A percentile compares a stretch with the other conserved stretches of the same genome.
These are phyloP conservation scores for Aporrectodea caliginosa DNA, from an alignment of 1,140 invertebrate genomes.

Conservation along the genomic window DNA sequence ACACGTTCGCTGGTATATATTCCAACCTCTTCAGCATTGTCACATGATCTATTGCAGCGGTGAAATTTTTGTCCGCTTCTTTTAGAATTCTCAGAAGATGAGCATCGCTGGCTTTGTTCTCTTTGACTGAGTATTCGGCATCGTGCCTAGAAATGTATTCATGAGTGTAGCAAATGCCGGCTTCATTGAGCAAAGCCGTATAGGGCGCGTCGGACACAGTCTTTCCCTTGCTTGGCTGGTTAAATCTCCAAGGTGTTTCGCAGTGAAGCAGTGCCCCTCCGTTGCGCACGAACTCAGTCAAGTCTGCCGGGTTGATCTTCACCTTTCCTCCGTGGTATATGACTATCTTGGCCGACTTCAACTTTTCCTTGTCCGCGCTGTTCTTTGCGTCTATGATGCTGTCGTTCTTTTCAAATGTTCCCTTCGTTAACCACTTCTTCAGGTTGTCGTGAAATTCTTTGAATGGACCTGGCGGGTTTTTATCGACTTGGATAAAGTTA, in stretches of 20 bases:
- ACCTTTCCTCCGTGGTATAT: not conserved
- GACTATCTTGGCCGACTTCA: not conserved
- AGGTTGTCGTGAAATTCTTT: conserved; percentile 2
- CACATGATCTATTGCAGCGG: not conserved
- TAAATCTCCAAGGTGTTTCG: conserved; percentile 29
- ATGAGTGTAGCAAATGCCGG: conserved; percentile 19
- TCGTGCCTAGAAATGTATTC: not conserved
- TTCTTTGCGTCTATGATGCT: not conserved
- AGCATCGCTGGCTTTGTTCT: conserved; percentile 7
- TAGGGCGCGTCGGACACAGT: conserved; percentile 20
- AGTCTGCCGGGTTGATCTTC: not conserved
- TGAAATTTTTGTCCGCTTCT: not conserved
- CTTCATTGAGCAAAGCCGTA: not conserved
- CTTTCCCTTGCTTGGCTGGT: conserved; percentile 22
- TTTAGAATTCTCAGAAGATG: not conserved
- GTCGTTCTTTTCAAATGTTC: not conserved
- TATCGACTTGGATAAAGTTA: not conserved
- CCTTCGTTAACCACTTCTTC: conserved; percentile 5
- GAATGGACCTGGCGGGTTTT: not conserved
- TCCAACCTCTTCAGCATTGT: conserved; percentile 1
- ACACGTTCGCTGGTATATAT: not conserved
- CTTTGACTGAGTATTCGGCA: not conserved
- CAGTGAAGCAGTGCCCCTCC: conserved; percentile 27
- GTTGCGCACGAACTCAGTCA: conserved; percentile 16
- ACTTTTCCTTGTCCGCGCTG: not conserved